Evolutionary conservation across 2,797 vertebrate genomes (phyloP).

Genomic region (Eutrigla gurnardus): DNA sequence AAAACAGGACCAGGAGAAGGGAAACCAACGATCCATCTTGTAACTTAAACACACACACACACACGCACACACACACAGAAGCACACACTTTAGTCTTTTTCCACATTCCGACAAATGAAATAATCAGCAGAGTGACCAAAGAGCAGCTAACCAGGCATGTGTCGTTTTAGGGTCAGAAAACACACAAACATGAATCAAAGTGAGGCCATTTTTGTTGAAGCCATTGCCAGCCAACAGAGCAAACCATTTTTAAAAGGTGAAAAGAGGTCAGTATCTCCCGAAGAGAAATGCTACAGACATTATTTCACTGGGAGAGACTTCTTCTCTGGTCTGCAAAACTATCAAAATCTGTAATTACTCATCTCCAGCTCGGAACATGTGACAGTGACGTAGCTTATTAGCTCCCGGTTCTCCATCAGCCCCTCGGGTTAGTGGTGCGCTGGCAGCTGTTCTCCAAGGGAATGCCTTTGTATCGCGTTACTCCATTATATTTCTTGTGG

Average conservation of each 20-base stretch:
- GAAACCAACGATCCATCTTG: conserved; percentile 48
- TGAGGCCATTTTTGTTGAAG: conserved; percentile 43
- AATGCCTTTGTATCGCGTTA: conserved; percentile 74
- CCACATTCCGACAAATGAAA: conserved; percentile 40
- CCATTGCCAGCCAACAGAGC: conserved; percentile 43
- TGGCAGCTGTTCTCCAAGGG: conserved; percentile 75
- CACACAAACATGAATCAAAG: conserved; percentile 65
- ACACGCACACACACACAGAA: conserved; percentile 7
- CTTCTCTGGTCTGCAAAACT: conserved; percentile 45
- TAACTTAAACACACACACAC: conserved; percentile 34
- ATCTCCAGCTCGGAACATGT: conserved; percentile 50
- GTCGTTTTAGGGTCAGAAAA: conserved; percentile 60
- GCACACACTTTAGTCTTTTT: conserved; percentile 43
- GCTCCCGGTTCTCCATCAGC: conserved; percentile 78
- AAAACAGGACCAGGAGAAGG: conserved; percentile 63
- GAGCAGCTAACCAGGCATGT: conserved; percentile 18
- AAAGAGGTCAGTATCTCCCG: conserved; percentile 41
- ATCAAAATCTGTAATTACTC: conserved; percentile 61
- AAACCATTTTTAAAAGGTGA: conserved; percentile 22
- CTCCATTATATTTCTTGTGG: conserved; percentile 73
- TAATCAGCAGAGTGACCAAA: conserved; percentile 24
- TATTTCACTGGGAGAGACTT: conserved; percentile 29
- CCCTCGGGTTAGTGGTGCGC: conserved; percentile 64
- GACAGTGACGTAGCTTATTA: conserved; percentile 63
- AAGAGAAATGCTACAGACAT: conserved; percentile 11